A percentile compares a stretch with the other conserved stretches of the same genome.
These are phyloP conservation scores for Thrips palmi DNA, from an alignment of 1,140 invertebrate species.

Conservation along the genomic window DNA sequence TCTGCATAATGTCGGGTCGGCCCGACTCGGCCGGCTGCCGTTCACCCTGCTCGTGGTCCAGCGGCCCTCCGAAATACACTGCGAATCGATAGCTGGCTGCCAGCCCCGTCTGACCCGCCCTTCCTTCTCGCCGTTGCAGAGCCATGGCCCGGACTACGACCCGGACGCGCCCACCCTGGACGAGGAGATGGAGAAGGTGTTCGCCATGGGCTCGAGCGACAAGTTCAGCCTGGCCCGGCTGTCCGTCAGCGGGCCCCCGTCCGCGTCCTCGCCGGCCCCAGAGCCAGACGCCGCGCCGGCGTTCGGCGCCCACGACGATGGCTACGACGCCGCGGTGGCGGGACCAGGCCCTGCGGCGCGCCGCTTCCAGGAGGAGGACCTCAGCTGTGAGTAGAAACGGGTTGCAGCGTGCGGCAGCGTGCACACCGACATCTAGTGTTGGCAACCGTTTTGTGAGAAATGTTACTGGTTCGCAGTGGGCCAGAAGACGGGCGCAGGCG, in stretches of 20 bases:
- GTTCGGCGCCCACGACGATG: background rate
- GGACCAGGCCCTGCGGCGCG: slow-evolving; percentile 8
- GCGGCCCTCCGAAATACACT: no score
- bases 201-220: slow-evolving; percentile 32
- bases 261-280: slow-evolving; percentile 27
- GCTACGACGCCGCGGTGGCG: background rate
- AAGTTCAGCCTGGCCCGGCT: slow-evolving; percentile 43
- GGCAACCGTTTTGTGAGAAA: background rate
- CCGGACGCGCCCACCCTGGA: slow-evolving; percentile 44
- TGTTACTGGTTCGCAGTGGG: no score
- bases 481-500: no score
- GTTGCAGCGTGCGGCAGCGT: background rate
- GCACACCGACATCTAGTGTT: background rate
- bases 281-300: slow-evolving; percentile 15
- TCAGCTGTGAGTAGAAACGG: slow-evolving; percentile 18
- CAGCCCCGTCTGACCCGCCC: no score
- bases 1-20: no score
- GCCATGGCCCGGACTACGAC: no score
- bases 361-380: slow-evolving; percentile 20
- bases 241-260: slow-evolving; percentile 28
- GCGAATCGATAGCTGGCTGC: no score
- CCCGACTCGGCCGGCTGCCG: no score
- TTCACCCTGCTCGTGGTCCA: no score
- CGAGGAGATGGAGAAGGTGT: slow-evolving; percentile 63
- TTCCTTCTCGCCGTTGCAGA: no score